Conservation (phyloP, 2,888 invertebrate species). For the Axea sp. region DNA sequence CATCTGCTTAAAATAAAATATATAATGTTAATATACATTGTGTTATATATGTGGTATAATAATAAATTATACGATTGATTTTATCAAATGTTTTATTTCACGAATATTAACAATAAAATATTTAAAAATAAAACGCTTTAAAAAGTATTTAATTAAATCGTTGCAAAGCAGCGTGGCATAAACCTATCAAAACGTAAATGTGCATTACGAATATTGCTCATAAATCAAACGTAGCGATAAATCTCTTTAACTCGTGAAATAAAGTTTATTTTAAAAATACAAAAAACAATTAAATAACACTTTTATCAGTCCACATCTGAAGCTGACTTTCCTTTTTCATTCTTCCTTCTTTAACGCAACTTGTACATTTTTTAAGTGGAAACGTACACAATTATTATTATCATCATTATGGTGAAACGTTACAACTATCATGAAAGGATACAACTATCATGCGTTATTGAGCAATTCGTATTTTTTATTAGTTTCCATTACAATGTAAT, state of each 20-base stretch:
- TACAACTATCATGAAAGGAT: too few species aligned
- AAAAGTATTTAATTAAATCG: too few species aligned
- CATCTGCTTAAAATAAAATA: too few species aligned
- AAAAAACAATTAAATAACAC: constrained; percentile 43
- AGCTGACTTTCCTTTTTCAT: constrained; percentile 14
- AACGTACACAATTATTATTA: constrained; percentile 21
- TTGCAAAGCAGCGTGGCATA: background rate
- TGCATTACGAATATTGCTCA: too few species aligned
- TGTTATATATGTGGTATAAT: too few species aligned
- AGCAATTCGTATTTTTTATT: constrained; percentile 45
- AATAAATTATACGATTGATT: too few species aligned
- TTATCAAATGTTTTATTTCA: too few species aligned
- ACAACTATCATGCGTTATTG: constrained; percentile 48
- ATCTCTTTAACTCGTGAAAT: constrained; percentile 17
- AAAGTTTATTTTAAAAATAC: constrained; percentile 16
- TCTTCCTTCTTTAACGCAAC: constrained; percentile 5
- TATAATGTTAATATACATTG: too few species aligned
- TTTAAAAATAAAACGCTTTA: too few species aligned
- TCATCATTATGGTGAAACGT: constrained; percentile 44
- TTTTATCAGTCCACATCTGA: constrained; percentile 53
- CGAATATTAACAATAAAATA: too few species aligned
- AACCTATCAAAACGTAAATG: too few species aligned
- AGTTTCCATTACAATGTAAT: constrained; percentile 20
- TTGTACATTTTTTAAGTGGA: constrained; percentile 24
- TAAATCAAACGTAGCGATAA: constrained; percentile 51